Evolutionary conservation across 2,888 invertebrate genomes (phyloP).

Genomic region (Phrixothrix hirtus): DNA sequence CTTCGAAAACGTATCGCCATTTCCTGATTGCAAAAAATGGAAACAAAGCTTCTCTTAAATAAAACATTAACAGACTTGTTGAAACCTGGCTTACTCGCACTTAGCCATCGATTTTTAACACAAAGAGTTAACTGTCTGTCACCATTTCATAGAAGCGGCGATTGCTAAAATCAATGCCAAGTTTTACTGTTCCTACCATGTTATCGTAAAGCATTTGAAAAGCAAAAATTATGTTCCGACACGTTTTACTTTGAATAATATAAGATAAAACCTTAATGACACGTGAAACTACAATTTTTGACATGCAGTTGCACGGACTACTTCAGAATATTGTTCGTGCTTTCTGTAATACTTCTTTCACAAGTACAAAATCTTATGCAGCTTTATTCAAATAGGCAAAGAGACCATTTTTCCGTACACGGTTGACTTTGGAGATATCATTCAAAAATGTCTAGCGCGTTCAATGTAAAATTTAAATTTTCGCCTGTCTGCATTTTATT

Average conservation of each 20-base stretch:
- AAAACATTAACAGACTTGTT: constrained; percentile 38
- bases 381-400: constrained; percentile 23
- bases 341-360: constrained; percentile 13
- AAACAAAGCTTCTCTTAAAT: constrained; percentile 29
- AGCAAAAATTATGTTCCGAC: constrained; percentile 22
- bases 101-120: constrained; percentile 35
- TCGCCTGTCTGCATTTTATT: constrained; percentile 1
- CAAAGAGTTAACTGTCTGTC: constrained; percentile 20
- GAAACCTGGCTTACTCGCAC: constrained; percentile 31
- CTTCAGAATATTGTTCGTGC: constrained; percentile 21
- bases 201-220: constrained; percentile 3
- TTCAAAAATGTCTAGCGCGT: constrained; percentile 25
- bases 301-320: constrained; percentile 18
- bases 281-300: constrained; percentile 17
- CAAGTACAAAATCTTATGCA: constrained; percentile 22
- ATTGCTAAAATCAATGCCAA: background rate
- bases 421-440: constrained; percentile 24
- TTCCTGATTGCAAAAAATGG: constrained; percentile 10
- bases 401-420: constrained; percentile 18
- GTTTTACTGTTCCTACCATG: background rate
- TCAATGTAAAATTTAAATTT: constrained; percentile 2
- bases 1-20: background rate
- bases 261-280: constrained; percentile 17
- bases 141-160: constrained; percentile 17
- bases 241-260: constrained; percentile 22